phyloP scores from a whole-genome alignment of 1,140 invertebrate genomes.

The Matsumurasca onukii region DNA sequence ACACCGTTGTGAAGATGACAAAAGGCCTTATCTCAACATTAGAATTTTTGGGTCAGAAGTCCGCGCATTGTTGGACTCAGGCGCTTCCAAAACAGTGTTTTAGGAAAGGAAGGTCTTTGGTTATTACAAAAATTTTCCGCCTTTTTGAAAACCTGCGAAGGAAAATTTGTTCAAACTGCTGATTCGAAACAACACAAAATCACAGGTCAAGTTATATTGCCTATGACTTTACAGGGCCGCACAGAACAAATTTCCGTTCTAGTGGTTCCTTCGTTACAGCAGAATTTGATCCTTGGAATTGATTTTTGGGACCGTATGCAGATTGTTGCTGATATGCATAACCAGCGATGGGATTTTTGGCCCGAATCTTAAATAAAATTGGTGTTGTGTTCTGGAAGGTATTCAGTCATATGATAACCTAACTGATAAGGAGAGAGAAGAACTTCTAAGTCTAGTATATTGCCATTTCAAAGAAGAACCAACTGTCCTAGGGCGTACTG shows the following conservation, averaged over 20 bases:
- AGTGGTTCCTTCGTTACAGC: not conserved
- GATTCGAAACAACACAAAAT: slow-evolving; percentile 1
- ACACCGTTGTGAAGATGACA: not conserved
- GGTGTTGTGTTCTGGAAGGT: too few species aligned
- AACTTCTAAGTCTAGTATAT: too few species aligned
- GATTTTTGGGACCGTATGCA: not conserved
- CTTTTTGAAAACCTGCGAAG: not conserved
- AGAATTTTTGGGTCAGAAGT: not conserved
- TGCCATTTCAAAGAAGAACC: too few species aligned
- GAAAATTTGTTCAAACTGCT: not conserved
- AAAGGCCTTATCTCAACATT: not conserved
- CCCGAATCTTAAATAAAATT: too few species aligned
- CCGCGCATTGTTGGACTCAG: not conserved
- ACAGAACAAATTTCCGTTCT: not conserved
- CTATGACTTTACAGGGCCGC: not conserved
- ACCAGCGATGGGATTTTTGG: not conserved
- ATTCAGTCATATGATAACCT: too few species aligned
- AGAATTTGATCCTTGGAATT: not conserved
- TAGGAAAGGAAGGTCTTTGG: not conserved
- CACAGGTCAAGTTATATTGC: not conserved
- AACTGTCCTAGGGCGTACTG: too few species aligned
- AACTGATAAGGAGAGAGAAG: too few species aligned
- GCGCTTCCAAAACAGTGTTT: not conserved
- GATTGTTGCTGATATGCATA: not conserved
- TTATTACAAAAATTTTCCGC: not conserved